Conservation (phyloP, 1,140 invertebrate species). For the Trichomalopsis sarcophagae region DNA sequence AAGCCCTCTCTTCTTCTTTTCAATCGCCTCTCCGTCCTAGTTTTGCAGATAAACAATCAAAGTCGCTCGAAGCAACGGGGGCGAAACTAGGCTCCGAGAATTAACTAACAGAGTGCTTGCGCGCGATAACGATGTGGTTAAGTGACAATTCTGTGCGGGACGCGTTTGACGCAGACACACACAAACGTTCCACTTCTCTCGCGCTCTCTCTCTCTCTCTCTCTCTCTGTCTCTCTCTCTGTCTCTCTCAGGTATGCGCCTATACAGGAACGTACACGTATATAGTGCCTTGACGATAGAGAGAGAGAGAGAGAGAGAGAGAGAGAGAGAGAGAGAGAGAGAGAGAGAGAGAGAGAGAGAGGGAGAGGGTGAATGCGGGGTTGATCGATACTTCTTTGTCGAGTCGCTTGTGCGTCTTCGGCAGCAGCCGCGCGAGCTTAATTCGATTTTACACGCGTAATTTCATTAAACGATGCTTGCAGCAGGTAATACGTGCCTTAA, state of each 20-base stretch:
- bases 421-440: not conserved
- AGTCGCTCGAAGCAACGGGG: not conserved
- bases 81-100: not conserved
- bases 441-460: conserved; percentile 45
- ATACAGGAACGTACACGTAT: too few relatives aligned
- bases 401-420: not conserved
- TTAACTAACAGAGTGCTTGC: not conserved
- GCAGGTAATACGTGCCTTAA: conserved; percentile 13
- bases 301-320: too few relatives aligned
- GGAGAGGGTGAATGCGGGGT: not conserved
- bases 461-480: conserved; percentile 19
- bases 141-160: conserved; percentile 4
- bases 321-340: too few relatives aligned
- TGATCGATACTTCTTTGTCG: conserved; percentile 28
- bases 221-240: too few relatives aligned
- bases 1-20: not conserved
- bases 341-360: not conserved
- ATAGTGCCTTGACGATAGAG: too few relatives aligned
- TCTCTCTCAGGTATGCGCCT: too few relatives aligned
- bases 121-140: conserved; percentile 41
- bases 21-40: too few relatives aligned
- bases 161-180: not conserved
- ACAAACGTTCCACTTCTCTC: not conserved
- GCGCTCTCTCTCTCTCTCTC: not conserved
- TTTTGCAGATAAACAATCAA: conserved; percentile 32